Evolutionary conservation across 2,888 invertebrate genomes (phyloP), one percentile per base, ranked within the genome.

Genomic region (Brenthis daphne): DNA sequence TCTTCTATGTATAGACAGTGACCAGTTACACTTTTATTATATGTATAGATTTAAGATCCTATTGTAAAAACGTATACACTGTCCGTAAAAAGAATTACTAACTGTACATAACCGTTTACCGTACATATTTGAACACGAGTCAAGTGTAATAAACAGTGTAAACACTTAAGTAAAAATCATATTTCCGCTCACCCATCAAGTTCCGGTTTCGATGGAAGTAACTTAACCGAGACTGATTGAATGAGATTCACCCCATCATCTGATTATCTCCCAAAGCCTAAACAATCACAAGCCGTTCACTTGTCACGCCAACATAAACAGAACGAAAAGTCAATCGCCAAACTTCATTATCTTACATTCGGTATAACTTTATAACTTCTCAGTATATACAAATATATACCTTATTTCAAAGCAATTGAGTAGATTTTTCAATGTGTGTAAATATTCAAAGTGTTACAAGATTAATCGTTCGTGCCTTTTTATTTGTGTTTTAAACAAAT

Each of bases 261-360:
- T 50, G 60, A 60, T 60, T 60, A 60, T 60, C 48, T 60, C 60
- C 29, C 33, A 50, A 60, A 66, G 54, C 66, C 60, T 66, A 66
- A 66, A 66, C 66, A 66, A 66, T 66, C 66, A 64, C 64, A 67
- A 70, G 48, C 64, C 63, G 70, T 55, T 69, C 69, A 71, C 68
- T 71, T 69, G 67, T 71, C 69, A 69, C 60, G 64, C 60, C 37
- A 69, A 65, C 64, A 61, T 69, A 68, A 67, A 67, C 68, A 69
- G 55, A 60, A 61, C 60, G 55, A 66, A 71, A 67, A 72, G 71
- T 72, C 71, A 72, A 72, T 72, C 69, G 55, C 55, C 43, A 50
- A 68, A 66, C 60, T 66, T 66, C 65, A 58, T 68, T 65, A 68
- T 68, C 65, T 65, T 68, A 58, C 57, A 57, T 57, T 65, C 65